Percentiles rank a stretch among this genome's conserved stretches.
phyloP scores from a whole-genome alignment of 2,113 vertebrate genomes.

The Tricholaema leucomelas region DNA sequence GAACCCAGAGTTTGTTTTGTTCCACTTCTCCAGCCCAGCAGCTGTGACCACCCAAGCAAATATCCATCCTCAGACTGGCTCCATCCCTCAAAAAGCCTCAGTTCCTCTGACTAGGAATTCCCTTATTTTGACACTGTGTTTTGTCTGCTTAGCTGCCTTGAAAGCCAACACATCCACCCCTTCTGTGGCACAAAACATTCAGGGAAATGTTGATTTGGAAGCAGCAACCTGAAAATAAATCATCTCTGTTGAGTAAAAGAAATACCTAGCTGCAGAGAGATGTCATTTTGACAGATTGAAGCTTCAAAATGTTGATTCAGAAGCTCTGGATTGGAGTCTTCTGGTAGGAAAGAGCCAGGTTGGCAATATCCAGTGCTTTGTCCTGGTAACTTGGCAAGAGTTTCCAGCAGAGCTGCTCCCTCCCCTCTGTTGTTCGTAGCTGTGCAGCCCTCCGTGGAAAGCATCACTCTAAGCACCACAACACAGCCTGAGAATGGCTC shows the following conservation, averaged over 20 bases:
- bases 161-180: not conserved
- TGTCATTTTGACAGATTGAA: constrained; percentile 2
- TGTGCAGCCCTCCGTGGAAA: not conserved
- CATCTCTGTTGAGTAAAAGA: constrained; percentile 4
- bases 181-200: not conserved
- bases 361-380: not conserved
- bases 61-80: not conserved
- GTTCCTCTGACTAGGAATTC: not conserved
- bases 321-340: not conserved
- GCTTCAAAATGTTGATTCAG: constrained; percentile 18
- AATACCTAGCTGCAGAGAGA: not conserved
- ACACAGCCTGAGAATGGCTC: not conserved
- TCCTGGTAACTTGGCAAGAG: not conserved
- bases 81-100: not conserved
- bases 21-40: not conserved
- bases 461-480: not conserved
- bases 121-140: not conserved
- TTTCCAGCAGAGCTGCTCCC: not conserved
- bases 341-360: not conserved
- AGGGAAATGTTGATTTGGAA: not conserved
- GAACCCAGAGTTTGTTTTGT: not conserved
- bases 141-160: not conserved
- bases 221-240: not conserved
- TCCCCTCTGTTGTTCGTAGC: not conserved
- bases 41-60: not conserved